phyloP scores from a whole-genome alignment of 2,113 vertebrate genomes.

The Oryzias curvinotus region DNA sequence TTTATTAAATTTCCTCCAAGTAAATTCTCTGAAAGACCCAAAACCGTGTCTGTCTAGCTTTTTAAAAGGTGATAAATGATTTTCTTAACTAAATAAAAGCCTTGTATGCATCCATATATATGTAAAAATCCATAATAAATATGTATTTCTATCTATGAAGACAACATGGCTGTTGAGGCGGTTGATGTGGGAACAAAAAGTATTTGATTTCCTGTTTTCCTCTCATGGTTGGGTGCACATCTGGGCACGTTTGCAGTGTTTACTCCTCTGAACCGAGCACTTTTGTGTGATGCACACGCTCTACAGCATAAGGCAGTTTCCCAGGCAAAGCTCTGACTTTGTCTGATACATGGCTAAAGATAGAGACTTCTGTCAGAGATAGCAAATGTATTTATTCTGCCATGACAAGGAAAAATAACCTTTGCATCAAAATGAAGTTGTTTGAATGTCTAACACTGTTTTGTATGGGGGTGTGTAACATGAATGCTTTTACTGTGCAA shows the following conservation, averaged over 20 bases:
- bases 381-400: not conserved
- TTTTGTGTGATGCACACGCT: slow-evolving; percentile 19
- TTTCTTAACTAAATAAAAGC: not conserved
- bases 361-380: not conserved
- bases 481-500: slow-evolving; percentile 16
- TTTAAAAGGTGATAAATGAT: not conserved
- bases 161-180: not conserved
- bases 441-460: slow-evolving; percentile 14
- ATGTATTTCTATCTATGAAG: not conserved
- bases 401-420: slow-evolving; percentile 4
- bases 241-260: slow-evolving; percentile 28
- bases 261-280: slow-evolving; percentile 53
- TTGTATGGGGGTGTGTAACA: slow-evolving; percentile 4
- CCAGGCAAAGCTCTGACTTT: too few relatives aligned
- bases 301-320: too few relatives aligned
- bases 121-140: not conserved
- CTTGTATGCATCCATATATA: not conserved
- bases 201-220: not conserved
- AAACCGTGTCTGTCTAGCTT: too few relatives aligned
- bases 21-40: too few relatives aligned
- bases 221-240: slow-evolving; percentile 3
- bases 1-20: too few relatives aligned
- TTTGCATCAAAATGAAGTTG: not conserved
- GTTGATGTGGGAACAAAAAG: not conserved
- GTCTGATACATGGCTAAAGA: slow-evolving; percentile 20